Evolutionary conservation across 2,888 invertebrate species (phyloP).

Genomic region (Nomada fucata): DNA sequence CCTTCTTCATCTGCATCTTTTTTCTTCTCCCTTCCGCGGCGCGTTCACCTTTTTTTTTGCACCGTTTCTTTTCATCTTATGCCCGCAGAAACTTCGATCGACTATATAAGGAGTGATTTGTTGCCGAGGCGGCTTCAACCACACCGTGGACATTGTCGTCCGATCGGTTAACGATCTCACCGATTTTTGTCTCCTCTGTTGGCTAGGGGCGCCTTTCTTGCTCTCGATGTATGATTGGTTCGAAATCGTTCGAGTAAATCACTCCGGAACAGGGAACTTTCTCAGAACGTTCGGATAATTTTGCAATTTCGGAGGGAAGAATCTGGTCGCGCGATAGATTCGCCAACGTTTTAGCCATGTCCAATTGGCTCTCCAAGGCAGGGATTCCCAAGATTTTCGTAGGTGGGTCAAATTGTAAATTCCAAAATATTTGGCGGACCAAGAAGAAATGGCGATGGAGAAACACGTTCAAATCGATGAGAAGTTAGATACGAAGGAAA

Average conservation of each 20-base stretch:
- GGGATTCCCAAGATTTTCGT: too few relatives aligned
- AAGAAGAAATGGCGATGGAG: too few relatives aligned
- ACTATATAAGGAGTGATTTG: constrained; percentile 71
- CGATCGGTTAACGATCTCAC: constrained; percentile 29
- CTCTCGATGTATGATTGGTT: neutral
- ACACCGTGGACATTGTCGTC: constrained; percentile 53
- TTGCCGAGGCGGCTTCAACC: constrained; percentile 44
- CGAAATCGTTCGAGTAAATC: neutral
- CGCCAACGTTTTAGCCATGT: neutral
- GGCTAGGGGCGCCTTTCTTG: constrained; percentile 22
- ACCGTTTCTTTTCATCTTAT: constrained; percentile 50
- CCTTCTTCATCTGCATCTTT: constrained; percentile 21
- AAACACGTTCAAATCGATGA: too few relatives aligned
- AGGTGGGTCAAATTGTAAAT: too few relatives aligned
- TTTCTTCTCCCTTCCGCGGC: constrained; percentile 18
- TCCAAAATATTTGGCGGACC: too few relatives aligned
- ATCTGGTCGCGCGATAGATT: neutral
- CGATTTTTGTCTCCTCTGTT: constrained; percentile 17
- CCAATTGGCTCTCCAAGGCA: neutral
- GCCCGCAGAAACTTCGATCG: constrained; percentile 66
- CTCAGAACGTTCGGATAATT: neutral
- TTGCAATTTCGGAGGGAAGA: neutral
- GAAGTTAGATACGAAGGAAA: too few relatives aligned
- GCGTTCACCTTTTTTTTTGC: constrained; percentile 33
- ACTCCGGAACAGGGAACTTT: neutral